Base-by-base conservation (phyloP, 2,888 invertebrate genomes). In the Hydraecia micacea region DNA sequence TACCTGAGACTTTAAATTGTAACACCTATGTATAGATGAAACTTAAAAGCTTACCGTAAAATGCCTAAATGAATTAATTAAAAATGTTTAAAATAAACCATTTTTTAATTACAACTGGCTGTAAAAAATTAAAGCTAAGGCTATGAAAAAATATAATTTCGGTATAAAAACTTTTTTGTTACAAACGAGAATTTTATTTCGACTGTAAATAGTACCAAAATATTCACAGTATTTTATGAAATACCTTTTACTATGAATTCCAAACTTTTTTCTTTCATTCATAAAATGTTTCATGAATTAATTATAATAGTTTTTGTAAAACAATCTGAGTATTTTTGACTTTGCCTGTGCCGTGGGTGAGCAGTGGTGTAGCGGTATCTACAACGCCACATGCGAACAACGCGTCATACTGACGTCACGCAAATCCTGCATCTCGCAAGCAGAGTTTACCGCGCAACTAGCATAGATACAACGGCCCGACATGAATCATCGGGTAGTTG, bases 41-140 rank as follows among this genome's bases (percentile, higher is more conserved):
- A 78, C 68, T 66, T 81, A 62, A 11, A 46, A 42, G 77, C 11
- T 18, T 21, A 67, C 42, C 67, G n/a, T 83, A 83, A 83, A 80
- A 83, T 13, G 25, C 1, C 32, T 6, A n/a, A 62, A 78, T 49
- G 32, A 75, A 77, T 77, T 83, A 76, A 77, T 83, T 46, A 67
- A 67, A 80, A 77, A 46, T 71, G n/a, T 78, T 67, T 77, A 25
- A 55, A 66, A 55, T 11, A n/a, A 28, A 42, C 52, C 46, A 46
- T 25, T 74, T 79, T 79, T 67, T 67, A 67, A 74, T 60, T 67
- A 32, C 36, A 55, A 60, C 46, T 62, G 62, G 67, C 36, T 63
- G 36, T 52, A 28, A 39, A 80, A 60, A 77, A 78, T 78, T 62
- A 77, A 83, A 77, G 52, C 28, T 46, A 15, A 25, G 11, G 70